Percentiles rank a stretch among this genome's conserved stretches.
Conservation (phyloP, 2,797 vertebrate species). For the Enteromius thamalakanensis region DNA sequence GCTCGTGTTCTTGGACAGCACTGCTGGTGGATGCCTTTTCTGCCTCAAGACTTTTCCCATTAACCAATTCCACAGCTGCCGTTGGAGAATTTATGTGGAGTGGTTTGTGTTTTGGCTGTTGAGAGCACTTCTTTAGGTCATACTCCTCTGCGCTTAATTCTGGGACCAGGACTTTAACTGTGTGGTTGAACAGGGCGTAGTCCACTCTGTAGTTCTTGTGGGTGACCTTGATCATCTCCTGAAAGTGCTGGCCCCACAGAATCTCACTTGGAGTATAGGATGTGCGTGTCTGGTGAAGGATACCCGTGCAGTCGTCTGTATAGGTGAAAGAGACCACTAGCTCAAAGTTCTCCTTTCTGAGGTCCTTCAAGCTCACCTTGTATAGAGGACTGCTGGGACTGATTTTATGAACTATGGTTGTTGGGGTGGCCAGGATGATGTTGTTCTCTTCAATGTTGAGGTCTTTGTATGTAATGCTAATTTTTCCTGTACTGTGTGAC, state of each 20-base stretch:
- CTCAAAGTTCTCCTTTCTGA: constrained; percentile 88
- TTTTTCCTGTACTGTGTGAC: constrained; percentile 79
- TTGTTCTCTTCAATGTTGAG: constrained; percentile 83
- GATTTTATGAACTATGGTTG: constrained; percentile 87
- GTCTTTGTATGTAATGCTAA: constrained; percentile 84
- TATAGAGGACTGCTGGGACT: constrained; percentile 86
- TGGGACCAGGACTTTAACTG: constrained; percentile 84
- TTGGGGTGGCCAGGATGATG: constrained; percentile 86
- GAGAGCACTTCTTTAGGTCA: constrained; percentile 77
- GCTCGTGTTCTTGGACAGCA: constrained; percentile 39
- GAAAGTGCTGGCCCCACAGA: constrained; percentile 93
- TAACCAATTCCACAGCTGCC: constrained; percentile 65
- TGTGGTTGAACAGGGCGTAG: constrained; percentile 89
- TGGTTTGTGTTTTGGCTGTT: constrained; percentile 35
- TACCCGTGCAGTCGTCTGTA: constrained; percentile 91
- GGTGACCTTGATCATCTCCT: constrained; percentile 86
- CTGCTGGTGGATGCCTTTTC: constrained; percentile 25
- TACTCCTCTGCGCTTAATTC: constrained; percentile 86
- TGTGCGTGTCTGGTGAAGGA: constrained; percentile 91
- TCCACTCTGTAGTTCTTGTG: constrained; percentile 87
- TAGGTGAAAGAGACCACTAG: constrained; percentile 94
- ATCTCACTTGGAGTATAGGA: constrained; percentile 91
- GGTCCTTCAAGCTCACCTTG: constrained; percentile 79
- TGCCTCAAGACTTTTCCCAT: constrained; percentile 44
- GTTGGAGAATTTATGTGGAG: constrained; percentile 55